phyloP scores from a whole-genome alignment of 2,888 invertebrate genomes.

The Sympetrum striolatum region DNA sequence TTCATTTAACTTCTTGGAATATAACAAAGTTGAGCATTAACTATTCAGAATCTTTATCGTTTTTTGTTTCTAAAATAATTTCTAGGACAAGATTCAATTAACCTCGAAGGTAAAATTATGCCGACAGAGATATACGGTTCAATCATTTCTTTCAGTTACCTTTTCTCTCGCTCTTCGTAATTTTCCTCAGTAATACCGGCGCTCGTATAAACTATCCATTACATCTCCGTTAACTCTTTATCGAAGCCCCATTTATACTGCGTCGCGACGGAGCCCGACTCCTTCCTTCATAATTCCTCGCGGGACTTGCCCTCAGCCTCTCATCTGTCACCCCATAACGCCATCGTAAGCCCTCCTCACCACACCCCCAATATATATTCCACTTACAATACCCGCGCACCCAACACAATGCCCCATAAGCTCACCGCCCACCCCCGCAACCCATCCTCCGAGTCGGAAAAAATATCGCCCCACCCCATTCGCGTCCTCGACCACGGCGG shows the following conservation, averaged over 20 bases:
- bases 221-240: background rate
- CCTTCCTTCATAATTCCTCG: background rate
- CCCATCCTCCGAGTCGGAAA: background rate
- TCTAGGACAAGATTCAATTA: no score
- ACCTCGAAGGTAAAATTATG: no score
- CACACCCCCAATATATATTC: background rate
- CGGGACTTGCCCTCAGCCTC: background rate
- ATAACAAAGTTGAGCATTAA: no score
- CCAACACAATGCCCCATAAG: conserved; percentile 26
- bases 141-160: no score
- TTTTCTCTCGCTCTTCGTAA: background rate
- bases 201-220: background rate
- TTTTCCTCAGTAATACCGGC: background rate
- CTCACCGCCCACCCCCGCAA: background rate
- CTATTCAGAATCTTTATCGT: no score
- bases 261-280: background rate
- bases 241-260: background rate
- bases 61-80: no score
- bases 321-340: background rate
- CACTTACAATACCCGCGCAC: background rate
- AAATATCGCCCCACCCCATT: background rate
- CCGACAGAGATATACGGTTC: no score
- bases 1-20: no score
- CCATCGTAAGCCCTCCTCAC: background rate
- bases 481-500: background rate